Percentiles rank a stretch among this genome's conserved stretches.
Conservation (phyloP, 2,797 vertebrate species). For the Catharus ustulatus region DNA sequence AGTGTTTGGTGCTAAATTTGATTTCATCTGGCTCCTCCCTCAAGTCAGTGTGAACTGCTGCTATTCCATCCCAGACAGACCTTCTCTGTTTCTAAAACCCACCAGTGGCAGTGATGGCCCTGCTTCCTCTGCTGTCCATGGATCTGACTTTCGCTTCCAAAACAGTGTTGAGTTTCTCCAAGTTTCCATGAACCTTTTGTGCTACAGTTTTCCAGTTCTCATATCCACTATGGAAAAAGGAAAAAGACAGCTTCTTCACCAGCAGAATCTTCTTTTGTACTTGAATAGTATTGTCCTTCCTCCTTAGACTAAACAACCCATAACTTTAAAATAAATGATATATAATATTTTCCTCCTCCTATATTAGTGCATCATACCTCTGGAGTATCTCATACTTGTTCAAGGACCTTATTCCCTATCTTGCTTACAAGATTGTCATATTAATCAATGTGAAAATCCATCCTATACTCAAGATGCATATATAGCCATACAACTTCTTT, state of each 20-base stretch:
- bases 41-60: background rate
- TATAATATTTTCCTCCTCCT: background rate
- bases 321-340: background rate
- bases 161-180: background rate
- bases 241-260: background rate
- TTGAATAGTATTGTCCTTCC: background rate
- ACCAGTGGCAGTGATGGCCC: background rate
- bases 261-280: background rate
- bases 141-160: background rate
- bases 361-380: background rate
- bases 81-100: background rate
- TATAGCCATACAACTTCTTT: background rate
- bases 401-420: background rate
- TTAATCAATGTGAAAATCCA: background rate
- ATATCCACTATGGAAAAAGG: background rate
- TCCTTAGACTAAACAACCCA: background rate
- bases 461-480: background rate
- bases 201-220: background rate
- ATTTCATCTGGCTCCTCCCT: background rate
- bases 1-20: background rate
- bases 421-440: background rate
- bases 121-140: background rate
- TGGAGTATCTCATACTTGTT: background rate
- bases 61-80: background rate
- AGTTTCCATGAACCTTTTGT: background rate